Conservation (phyloP, 92 coral and sea anemone species). For the Actinostola sp. region DNA sequence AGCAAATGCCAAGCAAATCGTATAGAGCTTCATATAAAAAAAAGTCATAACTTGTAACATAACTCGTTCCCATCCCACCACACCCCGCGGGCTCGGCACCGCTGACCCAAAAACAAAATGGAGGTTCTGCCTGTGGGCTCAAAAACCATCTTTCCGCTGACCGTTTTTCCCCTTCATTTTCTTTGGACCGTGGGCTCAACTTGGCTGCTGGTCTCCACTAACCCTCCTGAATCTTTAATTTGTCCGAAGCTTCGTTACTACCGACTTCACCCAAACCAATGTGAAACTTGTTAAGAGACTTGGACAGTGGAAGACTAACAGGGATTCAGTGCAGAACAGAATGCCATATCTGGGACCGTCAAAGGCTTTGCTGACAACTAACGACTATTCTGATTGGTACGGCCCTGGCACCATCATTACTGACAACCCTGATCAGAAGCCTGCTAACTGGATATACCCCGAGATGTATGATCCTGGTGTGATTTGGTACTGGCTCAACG, state of each 20-base stretch:
- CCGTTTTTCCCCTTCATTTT: too few relatives aligned
- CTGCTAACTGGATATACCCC: conserved; percentile 62
- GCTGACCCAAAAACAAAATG: too few relatives aligned
- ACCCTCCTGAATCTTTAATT: too few relatives aligned
- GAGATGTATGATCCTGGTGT: conserved; percentile 56
- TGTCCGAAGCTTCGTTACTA: conserved; percentile 35
- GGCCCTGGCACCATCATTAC: conserved; percentile 60
- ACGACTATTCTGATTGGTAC: conserved; percentile 35
- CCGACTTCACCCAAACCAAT: conserved; percentile 39
- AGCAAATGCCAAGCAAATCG: too few relatives aligned
- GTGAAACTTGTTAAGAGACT: conserved; percentile 35
- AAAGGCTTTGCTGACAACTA: conserved; percentile 48
- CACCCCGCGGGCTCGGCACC: too few relatives aligned
- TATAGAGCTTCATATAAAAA: too few relatives aligned
- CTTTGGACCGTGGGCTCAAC: too few relatives aligned
- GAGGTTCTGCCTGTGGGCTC: too few relatives aligned
- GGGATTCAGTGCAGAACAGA: conserved; percentile 51
- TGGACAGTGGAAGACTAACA: conserved; percentile 44
- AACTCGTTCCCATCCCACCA: too few relatives aligned
- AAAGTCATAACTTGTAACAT: too few relatives aligned
- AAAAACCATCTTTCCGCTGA: too few relatives aligned
- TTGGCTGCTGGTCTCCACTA: too few relatives aligned
- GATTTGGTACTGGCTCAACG: conserved; percentile 73
- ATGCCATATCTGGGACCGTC: conserved; percentile 65
- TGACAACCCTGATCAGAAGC: conserved; percentile 40